A percentile compares a stretch with the other conserved stretches of the same genome.
Conservation (phyloP, 2,888 invertebrate genomes). For the Lasioglossum villosulum region DNA sequence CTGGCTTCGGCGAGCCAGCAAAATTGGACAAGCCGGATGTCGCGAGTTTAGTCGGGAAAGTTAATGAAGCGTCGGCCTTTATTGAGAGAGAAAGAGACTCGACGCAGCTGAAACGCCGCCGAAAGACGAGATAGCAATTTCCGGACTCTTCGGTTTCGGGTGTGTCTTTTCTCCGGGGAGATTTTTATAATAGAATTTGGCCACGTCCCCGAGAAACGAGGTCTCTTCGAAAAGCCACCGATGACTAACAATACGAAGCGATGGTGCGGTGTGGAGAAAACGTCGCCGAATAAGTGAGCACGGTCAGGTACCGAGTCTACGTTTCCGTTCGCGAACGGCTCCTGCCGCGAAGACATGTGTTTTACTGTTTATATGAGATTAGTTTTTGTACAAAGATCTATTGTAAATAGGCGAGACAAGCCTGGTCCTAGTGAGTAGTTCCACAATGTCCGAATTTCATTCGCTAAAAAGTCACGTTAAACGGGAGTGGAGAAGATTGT, state of each 20-base stretch:
- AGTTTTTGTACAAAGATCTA: constrained; percentile 81
- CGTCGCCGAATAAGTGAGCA: constrained; percentile 30
- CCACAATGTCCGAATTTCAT: constrained; percentile 77
- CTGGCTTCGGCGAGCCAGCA: constrained; percentile 17
- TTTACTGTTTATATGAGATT: constrained; percentile 78
- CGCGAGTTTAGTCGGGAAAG: constrained; percentile 11
- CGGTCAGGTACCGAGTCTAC: constrained; percentile 38
- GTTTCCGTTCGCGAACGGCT: constrained; percentile 57
- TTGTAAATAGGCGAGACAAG: constrained; percentile 79
- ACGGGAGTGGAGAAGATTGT: constrained; percentile 39
- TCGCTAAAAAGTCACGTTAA: constrained; percentile 61
- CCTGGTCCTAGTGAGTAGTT: constrained; percentile 73
- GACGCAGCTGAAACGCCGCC: background rate
- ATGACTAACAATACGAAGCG: constrained; percentile 42
- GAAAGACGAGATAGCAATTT: background rate
- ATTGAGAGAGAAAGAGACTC: background rate
- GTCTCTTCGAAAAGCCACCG: background rate
- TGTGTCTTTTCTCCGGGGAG: constrained; percentile 67
- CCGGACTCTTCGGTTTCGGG: constrained; percentile 25
- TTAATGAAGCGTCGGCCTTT: constrained; percentile 41
- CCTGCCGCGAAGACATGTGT: constrained; percentile 48
- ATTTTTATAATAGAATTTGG: constrained; percentile 60
- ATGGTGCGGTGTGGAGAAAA: constrained; percentile 22
- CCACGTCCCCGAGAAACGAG: constrained; percentile 22
- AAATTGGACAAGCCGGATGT: constrained; percentile 24